Evolutionary conservation across 2,888 invertebrate genomes (phyloP), one percentile per base, ranked within the genome.

Genomic region (Drosophila neotestacea): DNA sequence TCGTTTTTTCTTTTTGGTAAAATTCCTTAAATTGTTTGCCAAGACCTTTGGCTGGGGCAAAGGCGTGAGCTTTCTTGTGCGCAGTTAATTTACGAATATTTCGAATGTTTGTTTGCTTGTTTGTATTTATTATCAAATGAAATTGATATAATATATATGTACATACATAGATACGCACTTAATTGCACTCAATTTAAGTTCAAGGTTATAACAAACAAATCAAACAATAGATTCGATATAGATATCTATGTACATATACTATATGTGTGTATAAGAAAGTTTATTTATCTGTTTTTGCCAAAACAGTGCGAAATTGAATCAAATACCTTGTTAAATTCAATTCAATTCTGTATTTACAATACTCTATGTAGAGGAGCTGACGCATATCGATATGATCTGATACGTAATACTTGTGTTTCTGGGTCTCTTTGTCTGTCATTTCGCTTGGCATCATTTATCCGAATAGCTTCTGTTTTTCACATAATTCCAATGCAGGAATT

Each of bases 111-210:
- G 62, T 55, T 68, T 66, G 69, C 56, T 59, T 72, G 72, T 66
- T 78, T 68, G 67, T 72, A 47, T 79, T 70, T 67, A 69, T 69
- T 58, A 76, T 74, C 70, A 62, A 70, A 70, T 61, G 56, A 64
- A 58, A 61, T 70, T 76, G 73, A 79, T 73, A 64, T 60, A 69
- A 75, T 42, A 65, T 11, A 48, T 2, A 48, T 22, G 27, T 46
- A 47, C 30, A 9, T 46, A 61, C 11, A 16, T 58, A 60, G 16
- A 38, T 22, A 39, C 48, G 30, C 44, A 74, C 42, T 60, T 77
- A 77, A 81, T 77, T 77, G 77, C 67, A 73, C 42, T 60, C 70
- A 87, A 85, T 81, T 81, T 56, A 67, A 66, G 79, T 87, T 87
- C 85, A 85, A 82, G 88, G 85, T 55, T 70, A 60, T 63, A 67